Evolutionary conservation across 2,888 invertebrate species (phyloP), one percentile per base, ranked within the genome.

Genomic region (Rambutsinella grinnellia): DNA sequence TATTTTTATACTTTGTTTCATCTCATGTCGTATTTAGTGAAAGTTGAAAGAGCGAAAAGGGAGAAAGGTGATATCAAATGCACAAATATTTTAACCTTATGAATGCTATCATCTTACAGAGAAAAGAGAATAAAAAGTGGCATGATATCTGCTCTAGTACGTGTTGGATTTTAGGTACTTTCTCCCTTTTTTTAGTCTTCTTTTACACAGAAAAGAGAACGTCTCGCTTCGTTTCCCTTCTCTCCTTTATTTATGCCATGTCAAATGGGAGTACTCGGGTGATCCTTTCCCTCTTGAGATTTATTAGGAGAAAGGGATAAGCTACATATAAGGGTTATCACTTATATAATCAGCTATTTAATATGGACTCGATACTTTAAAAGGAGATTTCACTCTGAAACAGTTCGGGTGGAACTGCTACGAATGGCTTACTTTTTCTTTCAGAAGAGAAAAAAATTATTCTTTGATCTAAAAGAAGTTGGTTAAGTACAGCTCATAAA

Each of bases 231-330:
- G 69, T 69, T 69, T 66, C 62, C 67, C 66, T 56, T 67, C 67
- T 44, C 58, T 62, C 51, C 58, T 76, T 79, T 79, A 79, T 79
- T 79, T 79, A 79, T 79, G 71, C 68, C 51, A 57, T 76, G 79
- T 79, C 79, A 79, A 66, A 69, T 47, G 53, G 67, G 65, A 75
- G 74, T 70, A 47, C 69, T 65, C 36, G 51, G 70, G 72, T 74
- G 79, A 79, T 79, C 79, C 71, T 76, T 77, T 71, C 76, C 36
- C 68, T 60, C 69, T 54, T 56, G 70, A 76, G 79, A 79, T 79
- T 79, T 79, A 79, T 74, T 79, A 66, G 61, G 61, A 54, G 69
- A 46, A 17, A n/a, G 49, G 5, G 15, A 49, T 5, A 49, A 17
- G 19, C 3, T 49, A 49, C 19, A 49, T 49, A 49, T 54, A 54